Percentiles rank a stretch among this genome's conserved stretches.
phyloP scores from a whole-genome alignment of 2,113 vertebrate genomes.

The Callionymus lyra region DNA sequence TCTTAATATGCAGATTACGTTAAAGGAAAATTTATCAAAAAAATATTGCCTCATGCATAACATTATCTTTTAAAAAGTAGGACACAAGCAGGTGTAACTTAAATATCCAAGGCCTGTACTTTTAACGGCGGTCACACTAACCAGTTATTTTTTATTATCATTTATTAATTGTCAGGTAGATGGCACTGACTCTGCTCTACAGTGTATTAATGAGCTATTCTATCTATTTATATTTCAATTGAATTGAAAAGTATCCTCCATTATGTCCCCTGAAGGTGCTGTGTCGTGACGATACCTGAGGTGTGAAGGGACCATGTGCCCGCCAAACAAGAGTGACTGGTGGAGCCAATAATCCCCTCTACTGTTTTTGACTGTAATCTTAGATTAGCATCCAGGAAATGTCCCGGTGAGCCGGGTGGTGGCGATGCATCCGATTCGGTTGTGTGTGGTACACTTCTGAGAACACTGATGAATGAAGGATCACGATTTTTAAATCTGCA shows the following conservation, averaged over 20 bases:
- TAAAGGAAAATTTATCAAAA: no score
- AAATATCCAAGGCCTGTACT: no score
- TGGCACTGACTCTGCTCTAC: no score
- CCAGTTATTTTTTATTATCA: no score
- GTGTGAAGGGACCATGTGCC: constrained; percentile 35
- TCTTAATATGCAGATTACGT: no score
- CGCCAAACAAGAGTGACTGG: constrained; percentile 37
- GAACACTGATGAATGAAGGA: constrained; percentile 10
- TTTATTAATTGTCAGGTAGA: no score
- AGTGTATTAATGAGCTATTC: no score
- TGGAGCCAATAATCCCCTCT: constrained; percentile 41
- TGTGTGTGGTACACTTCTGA: constrained; percentile 1
- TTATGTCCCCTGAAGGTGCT: constrained; percentile 13
- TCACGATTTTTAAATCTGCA: constrained; percentile 3
- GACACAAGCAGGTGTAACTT: no score
- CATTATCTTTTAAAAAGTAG: no score
- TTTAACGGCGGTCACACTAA: no score
- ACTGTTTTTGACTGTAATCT: constrained; percentile 46
- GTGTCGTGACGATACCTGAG: constrained; percentile 30
- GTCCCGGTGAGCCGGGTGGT: constrained; percentile 11
- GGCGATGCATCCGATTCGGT: constrained; percentile 21
- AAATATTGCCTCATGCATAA: no score
- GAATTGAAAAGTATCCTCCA: constrained; percentile 11
- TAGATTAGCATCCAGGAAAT: constrained; percentile 48
- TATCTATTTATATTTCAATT: not conserved